Conservation (phyloP, 1,140 invertebrate species). For the Branchinecta lindahli region DNA sequence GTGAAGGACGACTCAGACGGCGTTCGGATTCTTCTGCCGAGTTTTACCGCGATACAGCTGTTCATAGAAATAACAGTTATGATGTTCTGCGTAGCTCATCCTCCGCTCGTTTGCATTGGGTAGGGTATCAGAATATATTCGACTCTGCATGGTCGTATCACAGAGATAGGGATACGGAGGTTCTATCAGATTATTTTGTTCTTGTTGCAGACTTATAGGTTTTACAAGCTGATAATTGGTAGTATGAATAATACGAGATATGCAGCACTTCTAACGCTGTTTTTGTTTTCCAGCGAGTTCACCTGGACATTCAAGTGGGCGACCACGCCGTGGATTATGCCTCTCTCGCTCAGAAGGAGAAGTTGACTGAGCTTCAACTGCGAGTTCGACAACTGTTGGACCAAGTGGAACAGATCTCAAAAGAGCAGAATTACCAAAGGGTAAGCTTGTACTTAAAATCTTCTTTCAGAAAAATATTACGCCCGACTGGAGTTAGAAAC, state of each 20-base stretch:
- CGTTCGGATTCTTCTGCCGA: no score
- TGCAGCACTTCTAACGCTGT: conserved; percentile 19
- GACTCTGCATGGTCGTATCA: neutral
- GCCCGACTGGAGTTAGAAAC: no score
- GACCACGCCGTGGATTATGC: conserved; percentile 98
- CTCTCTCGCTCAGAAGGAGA: conserved; percentile 93
- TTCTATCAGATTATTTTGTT: no score
- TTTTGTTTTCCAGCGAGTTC: conserved; percentile 50
- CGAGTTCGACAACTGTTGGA: conserved; percentile 87
- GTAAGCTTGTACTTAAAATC: conserved; percentile 38
- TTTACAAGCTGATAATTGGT: no score
- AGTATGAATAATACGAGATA: no score
- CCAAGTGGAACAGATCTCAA: conserved; percentile 97
- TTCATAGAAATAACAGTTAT: no score
- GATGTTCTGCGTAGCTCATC: no score
- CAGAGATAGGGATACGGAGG: no score
- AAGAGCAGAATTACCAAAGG: conserved; percentile 98
- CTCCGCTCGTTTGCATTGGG: neutral
- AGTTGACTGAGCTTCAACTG: conserved; percentile 86
- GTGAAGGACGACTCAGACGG: no score
- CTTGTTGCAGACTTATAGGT: neutral
- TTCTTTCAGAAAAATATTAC: neutral
- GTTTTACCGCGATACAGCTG: no score
- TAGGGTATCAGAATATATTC: neutral
- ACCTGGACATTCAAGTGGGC: conserved; percentile 97